Evolutionary conservation across 2,113 vertebrate species (phyloP).

Genomic region (Acrocephalus kingi): DNA sequence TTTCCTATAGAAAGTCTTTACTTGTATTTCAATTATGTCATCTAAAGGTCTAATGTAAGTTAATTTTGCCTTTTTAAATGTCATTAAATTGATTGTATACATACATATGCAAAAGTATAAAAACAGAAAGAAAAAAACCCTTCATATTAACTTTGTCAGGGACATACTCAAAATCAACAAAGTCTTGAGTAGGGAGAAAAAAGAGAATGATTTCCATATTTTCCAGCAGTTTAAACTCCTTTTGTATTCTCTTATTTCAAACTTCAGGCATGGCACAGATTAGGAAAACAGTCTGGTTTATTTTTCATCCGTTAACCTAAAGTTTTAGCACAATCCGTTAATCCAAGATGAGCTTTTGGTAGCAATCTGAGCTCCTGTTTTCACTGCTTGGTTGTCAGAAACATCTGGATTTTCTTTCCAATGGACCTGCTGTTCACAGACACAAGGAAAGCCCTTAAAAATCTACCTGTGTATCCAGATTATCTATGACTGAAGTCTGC

Average conservation of each 20-base stretch:
- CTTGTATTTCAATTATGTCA: neutral
- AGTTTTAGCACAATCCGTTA: neutral
- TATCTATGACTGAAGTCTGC: neutral
- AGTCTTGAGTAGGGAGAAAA: neutral
- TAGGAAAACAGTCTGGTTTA: neutral
- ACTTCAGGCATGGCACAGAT: neutral
- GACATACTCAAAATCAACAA: neutral
- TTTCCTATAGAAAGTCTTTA: neutral
- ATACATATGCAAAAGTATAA: neutral
- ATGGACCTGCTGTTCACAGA: neutral
- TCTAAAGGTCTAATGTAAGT: neutral
- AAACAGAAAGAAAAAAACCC: neutral
- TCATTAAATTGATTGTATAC: neutral
- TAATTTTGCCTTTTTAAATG: neutral
- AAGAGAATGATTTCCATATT: neutral
- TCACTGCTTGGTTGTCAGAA: neutral
- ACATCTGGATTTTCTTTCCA: neutral
- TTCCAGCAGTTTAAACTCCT: neutral
- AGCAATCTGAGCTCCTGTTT: neutral
- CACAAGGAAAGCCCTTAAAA: neutral
- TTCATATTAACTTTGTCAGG: neutral
- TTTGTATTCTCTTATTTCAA: neutral
- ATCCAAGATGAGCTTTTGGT: neutral
- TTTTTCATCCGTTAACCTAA: neutral
- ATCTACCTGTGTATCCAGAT: neutral